phyloP scores from a whole-genome alignment of 2,113 vertebrate species.

The Uropsilus gracilis region DNA sequence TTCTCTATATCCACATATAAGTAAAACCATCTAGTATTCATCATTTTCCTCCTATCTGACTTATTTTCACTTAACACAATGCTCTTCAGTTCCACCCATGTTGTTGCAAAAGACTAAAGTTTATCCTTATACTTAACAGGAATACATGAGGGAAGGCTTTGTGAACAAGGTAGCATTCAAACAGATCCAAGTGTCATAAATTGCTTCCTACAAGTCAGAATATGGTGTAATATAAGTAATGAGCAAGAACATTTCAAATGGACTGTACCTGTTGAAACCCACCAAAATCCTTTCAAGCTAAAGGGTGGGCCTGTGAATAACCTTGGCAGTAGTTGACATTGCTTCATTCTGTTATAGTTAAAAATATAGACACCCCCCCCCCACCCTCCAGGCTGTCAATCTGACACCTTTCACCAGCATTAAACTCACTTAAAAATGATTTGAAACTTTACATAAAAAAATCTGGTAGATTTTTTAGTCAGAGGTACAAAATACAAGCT shows the following conservation, averaged over 20 bases:
- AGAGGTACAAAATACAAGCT: constrained; percentile 37
- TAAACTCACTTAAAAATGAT: constrained; percentile 44
- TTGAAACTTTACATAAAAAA: constrained; percentile 23
- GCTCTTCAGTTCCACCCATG: too few species aligned
- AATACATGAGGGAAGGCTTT: background rate
- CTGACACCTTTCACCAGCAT: background rate
- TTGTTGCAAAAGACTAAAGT: too few species aligned
- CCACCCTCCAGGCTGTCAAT: background rate
- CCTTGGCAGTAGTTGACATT: background rate
- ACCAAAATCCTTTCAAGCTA: background rate
- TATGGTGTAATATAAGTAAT: background rate
- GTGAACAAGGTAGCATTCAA: background rate
- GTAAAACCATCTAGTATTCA: too few species aligned
- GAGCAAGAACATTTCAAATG: background rate
- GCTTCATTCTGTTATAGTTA: background rate
- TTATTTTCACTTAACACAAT: too few species aligned
- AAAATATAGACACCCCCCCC: background rate
- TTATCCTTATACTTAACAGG: background rate
- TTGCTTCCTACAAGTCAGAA: background rate
- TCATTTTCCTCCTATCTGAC: too few species aligned
- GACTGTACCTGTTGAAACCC: background rate
- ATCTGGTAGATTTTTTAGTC: constrained; percentile 28
- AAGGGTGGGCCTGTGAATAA: background rate
- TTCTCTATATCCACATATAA: too few species aligned
- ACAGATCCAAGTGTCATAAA: background rate